A percentile compares a stretch with the other conserved stretches of the same genome.
These are phyloP conservation scores for Toxotes chatareus DNA, from an alignment of 2,113 vertebrate species.

Conservation along the genomic window DNA sequence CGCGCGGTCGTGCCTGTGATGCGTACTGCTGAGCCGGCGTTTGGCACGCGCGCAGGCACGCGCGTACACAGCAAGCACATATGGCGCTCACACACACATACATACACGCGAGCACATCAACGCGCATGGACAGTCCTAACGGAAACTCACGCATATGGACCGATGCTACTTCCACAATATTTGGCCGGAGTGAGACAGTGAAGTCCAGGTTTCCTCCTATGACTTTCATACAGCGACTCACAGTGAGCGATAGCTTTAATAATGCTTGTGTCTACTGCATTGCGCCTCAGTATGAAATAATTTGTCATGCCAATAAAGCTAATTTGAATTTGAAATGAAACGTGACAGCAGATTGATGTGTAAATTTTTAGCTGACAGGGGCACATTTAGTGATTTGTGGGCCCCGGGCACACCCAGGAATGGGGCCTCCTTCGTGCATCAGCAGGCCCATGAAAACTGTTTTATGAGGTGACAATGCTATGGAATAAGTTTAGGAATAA, in stretches of 20 bases:
- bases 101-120: neutral
- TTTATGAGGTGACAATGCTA: neutral
- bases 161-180: neutral
- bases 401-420: constrained; percentile 1
- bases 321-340: constrained; percentile 50
- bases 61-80: constrained; percentile 7
- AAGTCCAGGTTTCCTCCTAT: too few species aligned
- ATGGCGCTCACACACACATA: neutral
- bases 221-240: too few species aligned
- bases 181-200: too few species aligned
- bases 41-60: neutral
- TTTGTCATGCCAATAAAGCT: neutral
- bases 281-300: neutral
- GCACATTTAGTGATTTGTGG: constrained; percentile 18
- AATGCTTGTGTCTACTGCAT: too few species aligned
- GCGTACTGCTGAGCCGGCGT: neutral
- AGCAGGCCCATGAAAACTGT: too few species aligned
- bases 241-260: too few species aligned
- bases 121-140: neutral
- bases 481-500: too few species aligned
- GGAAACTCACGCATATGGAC: neutral
- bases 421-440: constrained; percentile 25
- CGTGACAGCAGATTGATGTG: constrained; percentile 8
- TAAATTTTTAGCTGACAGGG: constrained; percentile 28
- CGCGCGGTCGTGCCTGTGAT: constrained; percentile 42